Percentiles rank a stretch among this genome's conserved stretches.
These are phyloP conservation scores for Lomographa bimaculata DNA, from an alignment of 2,888 invertebrate species.

Conservation along the genomic window DNA sequence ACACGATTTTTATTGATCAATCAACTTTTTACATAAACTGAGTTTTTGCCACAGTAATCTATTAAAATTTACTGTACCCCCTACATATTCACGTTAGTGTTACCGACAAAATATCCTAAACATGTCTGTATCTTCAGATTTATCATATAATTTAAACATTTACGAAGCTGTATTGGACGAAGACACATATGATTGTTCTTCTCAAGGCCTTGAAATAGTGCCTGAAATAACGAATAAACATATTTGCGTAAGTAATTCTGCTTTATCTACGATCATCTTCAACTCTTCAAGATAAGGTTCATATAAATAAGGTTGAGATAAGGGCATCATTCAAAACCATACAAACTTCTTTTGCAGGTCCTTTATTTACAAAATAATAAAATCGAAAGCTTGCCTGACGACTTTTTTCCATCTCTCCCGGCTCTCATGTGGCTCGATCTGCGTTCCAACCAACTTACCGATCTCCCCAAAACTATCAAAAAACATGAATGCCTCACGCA, in stretches of 20 bases:
- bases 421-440: constrained; percentile 86
- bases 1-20: constrained; percentile 26
- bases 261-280: too few relatives aligned
- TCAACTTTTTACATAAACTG: not conserved
- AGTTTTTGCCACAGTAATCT: too few relatives aligned
- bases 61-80: too few relatives aligned
- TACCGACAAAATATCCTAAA: too few relatives aligned
- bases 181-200: constrained; percentile 56
- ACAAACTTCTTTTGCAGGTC: constrained; percentile 52
- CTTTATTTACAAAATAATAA: constrained; percentile 80
- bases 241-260: constrained; percentile 61
- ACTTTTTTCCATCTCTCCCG: constrained; percentile 82
- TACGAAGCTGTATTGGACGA: constrained; percentile 62
- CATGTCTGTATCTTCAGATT: constrained; percentile 50
- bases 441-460: constrained; percentile 82
- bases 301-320: too few relatives aligned
- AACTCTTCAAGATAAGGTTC: too few relatives aligned
- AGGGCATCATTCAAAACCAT: too few relatives aligned
- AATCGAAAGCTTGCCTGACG: constrained; percentile 77
- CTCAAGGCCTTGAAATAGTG: constrained; percentile 44
- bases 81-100: too few relatives aligned
- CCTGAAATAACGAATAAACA: constrained; percentile 51
- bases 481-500: constrained; percentile 84
- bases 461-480: constrained; percentile 82
- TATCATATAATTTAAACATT: constrained; percentile 40